phyloP scores from a whole-genome alignment of 2,888 invertebrate genomes.

The Dione juno region DNA sequence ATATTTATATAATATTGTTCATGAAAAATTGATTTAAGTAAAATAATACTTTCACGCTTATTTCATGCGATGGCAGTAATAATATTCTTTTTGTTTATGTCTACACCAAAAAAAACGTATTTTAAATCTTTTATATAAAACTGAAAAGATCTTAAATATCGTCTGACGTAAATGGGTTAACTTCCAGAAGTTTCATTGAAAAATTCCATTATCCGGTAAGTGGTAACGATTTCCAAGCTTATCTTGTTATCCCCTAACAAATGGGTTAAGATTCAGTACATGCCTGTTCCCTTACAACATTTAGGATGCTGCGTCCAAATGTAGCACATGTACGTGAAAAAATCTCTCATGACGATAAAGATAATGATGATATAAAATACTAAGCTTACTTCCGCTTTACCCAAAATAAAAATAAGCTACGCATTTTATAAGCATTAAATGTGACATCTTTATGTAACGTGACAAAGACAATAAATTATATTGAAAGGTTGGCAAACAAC shows the following conservation, averaged over 20 bases:
- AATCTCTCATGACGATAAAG: slow-evolving; percentile 10
- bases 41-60: no score
- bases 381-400: slow-evolving; percentile 1
- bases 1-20: background rate
- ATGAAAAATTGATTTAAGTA: background rate
- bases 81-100: background rate
- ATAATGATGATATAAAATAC: slow-evolving; percentile 20
- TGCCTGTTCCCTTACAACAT: slow-evolving; percentile 21
- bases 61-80: no score
- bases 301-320: slow-evolving; percentile 3
- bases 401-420: slow-evolving; percentile 11
- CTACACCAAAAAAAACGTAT: background rate
- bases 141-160: slow-evolving; percentile 13
- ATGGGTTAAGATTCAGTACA: slow-evolving; percentile 25
- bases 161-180: slow-evolving; percentile 12
- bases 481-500: slow-evolving; percentile 18
- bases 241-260: slow-evolving; percentile 26
- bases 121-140: background rate
- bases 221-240: slow-evolving; percentile 15
- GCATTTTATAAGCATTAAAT: slow-evolving; percentile 18
- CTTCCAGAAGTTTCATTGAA: slow-evolving; percentile 17
- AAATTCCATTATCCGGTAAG: slow-evolving; percentile 25
- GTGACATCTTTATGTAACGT: slow-evolving; percentile 7
- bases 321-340: background rate
- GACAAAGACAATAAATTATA: slow-evolving; percentile 8